Conservation (phyloP, 1,140 invertebrate genomes). For the Drosophila pallidifrons region DNA sequence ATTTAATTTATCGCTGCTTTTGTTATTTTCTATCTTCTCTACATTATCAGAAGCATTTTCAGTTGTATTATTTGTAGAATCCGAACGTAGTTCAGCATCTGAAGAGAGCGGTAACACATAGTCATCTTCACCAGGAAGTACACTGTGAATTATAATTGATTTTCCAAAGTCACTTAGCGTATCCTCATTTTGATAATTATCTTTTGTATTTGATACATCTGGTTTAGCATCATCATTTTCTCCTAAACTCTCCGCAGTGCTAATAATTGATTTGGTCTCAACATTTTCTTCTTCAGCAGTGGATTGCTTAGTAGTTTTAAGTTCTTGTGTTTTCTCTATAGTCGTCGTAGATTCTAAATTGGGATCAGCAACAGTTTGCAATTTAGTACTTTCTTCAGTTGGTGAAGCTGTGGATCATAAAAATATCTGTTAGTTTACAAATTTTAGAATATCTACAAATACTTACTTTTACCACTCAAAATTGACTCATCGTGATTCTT, state of each 20-base stretch:
- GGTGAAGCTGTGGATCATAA: not conserved
- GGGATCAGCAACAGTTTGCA: not conserved
- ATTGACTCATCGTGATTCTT: slow-evolving; percentile 1
- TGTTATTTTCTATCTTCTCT: not conserved
- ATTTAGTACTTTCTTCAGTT: not conserved
- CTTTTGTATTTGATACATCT: not conserved
- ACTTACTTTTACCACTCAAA: not conserved
- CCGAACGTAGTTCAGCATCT: not conserved
- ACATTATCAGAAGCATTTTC: not conserved
- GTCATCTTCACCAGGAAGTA: slow-evolving; percentile 39
- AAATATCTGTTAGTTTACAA: not conserved
- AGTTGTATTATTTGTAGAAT: not conserved
- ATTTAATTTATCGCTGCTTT: not conserved
- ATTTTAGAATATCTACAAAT: not conserved
- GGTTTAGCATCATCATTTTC: not conserved
- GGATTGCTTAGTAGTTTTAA: not conserved
- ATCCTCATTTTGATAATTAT: not conserved
- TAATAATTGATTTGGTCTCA: not conserved
- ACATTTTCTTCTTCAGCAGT: not conserved
- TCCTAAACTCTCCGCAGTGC: not conserved
- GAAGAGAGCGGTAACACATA: slow-evolving; percentile 12
- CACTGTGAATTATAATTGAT: slow-evolving; percentile 38
- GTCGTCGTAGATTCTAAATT: not conserved
- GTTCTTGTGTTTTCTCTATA: not conserved
- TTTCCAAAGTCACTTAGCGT: slow-evolving; percentile 15